phyloP scores from a whole-genome alignment of 2,888 invertebrate genomes.

The Scrobipalpa atriplicella region DNA sequence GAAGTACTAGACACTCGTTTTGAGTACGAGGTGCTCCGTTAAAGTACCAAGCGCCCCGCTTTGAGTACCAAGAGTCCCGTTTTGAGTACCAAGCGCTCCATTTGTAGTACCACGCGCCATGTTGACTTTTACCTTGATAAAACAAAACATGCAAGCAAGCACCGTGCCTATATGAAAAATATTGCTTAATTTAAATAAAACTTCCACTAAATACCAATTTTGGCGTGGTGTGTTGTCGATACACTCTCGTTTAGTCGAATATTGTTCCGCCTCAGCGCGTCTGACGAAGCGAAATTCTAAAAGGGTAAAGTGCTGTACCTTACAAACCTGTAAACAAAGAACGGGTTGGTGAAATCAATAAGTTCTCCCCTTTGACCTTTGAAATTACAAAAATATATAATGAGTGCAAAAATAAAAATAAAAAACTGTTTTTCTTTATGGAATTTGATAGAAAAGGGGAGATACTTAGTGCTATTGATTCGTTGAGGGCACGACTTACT shows the following conservation, averaged over 20 bases:
- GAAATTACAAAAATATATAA: constrained; percentile 12
- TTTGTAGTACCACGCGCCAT: background rate
- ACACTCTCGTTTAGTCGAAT: background rate
- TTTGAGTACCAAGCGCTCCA: background rate
- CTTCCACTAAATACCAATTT: background rate
- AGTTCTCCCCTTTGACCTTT: constrained; percentile 32
- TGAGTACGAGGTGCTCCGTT: background rate
- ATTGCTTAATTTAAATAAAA: background rate
- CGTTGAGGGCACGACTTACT: too few species aligned
- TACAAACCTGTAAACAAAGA: constrained; percentile 23
- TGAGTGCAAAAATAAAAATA: too few species aligned
- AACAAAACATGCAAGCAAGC: background rate
- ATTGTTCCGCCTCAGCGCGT: background rate
- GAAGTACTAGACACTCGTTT: too few species aligned
- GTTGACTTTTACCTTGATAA: background rate
- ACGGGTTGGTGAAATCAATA: constrained; percentile 37
- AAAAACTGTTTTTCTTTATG: background rate
- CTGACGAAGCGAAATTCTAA: constrained; percentile 5
- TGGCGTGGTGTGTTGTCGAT: background rate
- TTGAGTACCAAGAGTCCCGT: too few species aligned
- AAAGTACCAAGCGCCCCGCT: too few species aligned
- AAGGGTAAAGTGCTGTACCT: constrained; percentile 3
- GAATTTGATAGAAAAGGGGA: background rate
- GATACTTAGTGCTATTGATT: too few species aligned
- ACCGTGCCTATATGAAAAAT: background rate